Base-by-base conservation (phyloP, 2,113 vertebrate genomes). In the Acinonyx jubatus region DNA sequence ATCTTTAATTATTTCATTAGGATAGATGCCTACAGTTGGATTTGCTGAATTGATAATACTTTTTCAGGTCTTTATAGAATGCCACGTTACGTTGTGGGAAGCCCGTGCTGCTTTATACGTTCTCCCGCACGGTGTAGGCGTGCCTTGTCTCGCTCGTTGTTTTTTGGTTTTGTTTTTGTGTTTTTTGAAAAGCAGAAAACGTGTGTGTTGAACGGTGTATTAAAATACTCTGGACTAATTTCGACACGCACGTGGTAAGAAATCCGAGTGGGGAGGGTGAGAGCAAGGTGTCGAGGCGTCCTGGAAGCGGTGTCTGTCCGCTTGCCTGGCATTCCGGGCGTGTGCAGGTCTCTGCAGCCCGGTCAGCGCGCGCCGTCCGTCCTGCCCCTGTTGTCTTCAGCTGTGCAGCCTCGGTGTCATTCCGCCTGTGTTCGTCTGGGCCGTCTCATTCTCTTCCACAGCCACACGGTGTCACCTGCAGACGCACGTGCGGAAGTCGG, bases 321-420 rank as follows among this genome's bases (percentile, higher is more conserved):
- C n/a, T 79, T 14, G 13, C 11, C 3, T 18, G 61, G 41, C 2
- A 1, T 33, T 25, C 3, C 2, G 21, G 36, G 71, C 9, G 1
- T 4, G 0, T 0, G 8, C 16, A 18, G 18, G 1, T 36, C 12
- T 52, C 14, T 4, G 18, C 3, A n/a, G 73, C 73, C 38, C 2
- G 1, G 6, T 14, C 25, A 4, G 13, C 1, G 2, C 23, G 13
- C 23, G 38, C 38, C 73, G 25, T 25, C 13, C 21, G 0, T 14
- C 21, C 74, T 50, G 48, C 18, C 27, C 74, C 31, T 52, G 33
- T 52, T 41, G 18, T 76, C n/a, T 41, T 63, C 25, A 0, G 33
- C 8, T 29, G 7, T 31, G 4, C 2, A 0, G 41, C 29, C 11
- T 1, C 0, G 63, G 38, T 27, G 0, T 1, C 1, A 29, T 14